Conservation (phyloP, 2,113 vertebrate genomes). For the Oncorhynchus tshawytscha region DNA sequence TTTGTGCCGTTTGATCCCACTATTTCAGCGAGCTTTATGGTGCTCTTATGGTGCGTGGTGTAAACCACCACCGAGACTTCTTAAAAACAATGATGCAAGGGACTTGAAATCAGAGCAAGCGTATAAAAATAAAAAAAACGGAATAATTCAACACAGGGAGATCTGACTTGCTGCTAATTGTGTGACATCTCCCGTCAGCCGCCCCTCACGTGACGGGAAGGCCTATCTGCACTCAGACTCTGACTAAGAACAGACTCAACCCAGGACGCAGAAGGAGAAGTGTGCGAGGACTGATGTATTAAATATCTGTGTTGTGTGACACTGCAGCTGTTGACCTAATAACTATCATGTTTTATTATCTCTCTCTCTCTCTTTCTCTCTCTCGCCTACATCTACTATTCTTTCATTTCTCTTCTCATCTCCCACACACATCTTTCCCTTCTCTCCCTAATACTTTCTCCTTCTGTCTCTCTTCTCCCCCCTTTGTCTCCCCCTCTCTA, state of each 20-base stretch:
- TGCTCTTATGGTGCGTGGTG: conserved; percentile 1
- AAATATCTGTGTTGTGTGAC: too few relatives aligned
- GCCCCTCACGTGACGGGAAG: neutral
- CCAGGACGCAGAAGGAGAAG: too few relatives aligned
- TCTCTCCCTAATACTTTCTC: neutral
- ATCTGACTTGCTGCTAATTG: conserved; percentile 31
- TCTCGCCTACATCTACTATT: neutral
- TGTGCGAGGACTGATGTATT: too few relatives aligned
- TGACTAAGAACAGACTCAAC: neutral
- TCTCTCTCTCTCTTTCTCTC: neutral
- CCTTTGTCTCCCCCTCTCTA: too few relatives aligned
- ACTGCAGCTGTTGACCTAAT: too few relatives aligned
- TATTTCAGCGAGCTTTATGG: conserved; percentile 1
- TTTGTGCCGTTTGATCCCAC: neutral
- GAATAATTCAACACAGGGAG: conserved; percentile 30
- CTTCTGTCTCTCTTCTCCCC: neutral
- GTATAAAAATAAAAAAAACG: neutral
- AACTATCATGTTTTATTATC: too few relatives aligned
- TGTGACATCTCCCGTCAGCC: conserved; percentile 19
- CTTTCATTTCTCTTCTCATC: too few relatives aligned
- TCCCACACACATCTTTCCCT: neutral
- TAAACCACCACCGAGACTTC: neutral
- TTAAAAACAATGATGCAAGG: conserved; percentile 51
- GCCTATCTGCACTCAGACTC: neutral
- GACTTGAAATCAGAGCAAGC: conserved; percentile 35